Conservation (phyloP, 1,140 invertebrate genomes). For the Homalodisca vitripennis region DNA sequence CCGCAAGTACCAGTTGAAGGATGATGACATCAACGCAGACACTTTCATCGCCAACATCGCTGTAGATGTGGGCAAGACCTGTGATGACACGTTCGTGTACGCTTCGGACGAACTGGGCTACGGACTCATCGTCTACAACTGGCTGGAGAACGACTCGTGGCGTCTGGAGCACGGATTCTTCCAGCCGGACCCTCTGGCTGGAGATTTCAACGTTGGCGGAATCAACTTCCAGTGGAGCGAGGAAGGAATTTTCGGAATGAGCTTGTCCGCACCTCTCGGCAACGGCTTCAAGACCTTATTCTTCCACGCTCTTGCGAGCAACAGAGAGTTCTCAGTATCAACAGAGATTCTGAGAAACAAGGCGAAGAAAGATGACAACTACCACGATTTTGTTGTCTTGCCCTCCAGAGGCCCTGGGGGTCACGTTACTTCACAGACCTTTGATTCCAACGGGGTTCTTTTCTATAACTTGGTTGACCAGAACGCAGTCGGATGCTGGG, state of each 20-base stretch:
- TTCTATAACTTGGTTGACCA: constrained; percentile 75
- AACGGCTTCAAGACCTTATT: constrained; percentile 69
- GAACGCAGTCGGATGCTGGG: constrained; percentile 80
- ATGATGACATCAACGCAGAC: constrained; percentile 68
- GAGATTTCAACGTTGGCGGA: constrained; percentile 74
- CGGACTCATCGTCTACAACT: constrained; percentile 74
- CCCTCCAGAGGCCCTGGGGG: constrained; percentile 59
- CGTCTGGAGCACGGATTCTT: constrained; percentile 70
- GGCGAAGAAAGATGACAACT: constrained; percentile 55
- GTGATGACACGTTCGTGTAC: constrained; percentile 75
- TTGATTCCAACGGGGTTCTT: constrained; percentile 70
- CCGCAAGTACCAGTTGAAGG: constrained; percentile 64
- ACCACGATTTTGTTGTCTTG: constrained; percentile 65
- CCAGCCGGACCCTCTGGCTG: constrained; percentile 71
- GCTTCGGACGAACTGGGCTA: constrained; percentile 80
- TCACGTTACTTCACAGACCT: constrained; percentile 68
- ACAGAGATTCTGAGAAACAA: constrained; percentile 68
- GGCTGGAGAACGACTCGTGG: constrained; percentile 72
- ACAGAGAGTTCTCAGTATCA: constrained; percentile 74
- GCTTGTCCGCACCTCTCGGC: constrained; percentile 59
- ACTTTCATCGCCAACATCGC: constrained; percentile 83
- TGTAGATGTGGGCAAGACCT: constrained; percentile 69
- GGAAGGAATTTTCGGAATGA: constrained; percentile 79
- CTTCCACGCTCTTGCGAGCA: constrained; percentile 74
- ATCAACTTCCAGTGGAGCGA: constrained; percentile 79